A percentile compares a stretch with the other conserved stretches of the same genome.
phyloP scores from a whole-genome alignment of 2,888 invertebrate species.

The Rhamphomyia laevipes region DNA sequence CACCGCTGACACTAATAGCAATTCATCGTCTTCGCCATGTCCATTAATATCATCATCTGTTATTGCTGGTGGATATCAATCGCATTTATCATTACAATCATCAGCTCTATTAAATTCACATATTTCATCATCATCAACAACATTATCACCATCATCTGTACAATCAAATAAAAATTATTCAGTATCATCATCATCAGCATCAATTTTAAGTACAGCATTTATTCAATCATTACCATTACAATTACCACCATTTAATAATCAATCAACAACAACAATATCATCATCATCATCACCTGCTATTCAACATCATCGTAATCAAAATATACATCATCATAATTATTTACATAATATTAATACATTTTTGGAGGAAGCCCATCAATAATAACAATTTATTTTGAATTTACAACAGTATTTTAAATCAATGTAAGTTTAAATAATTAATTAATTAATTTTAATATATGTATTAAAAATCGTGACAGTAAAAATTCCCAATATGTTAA shows the following conservation, averaged over 20 bases:
- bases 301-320: neutral
- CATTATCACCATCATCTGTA: slow-evolving; percentile 27
- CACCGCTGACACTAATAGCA: neutral
- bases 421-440: too few relatives aligned
- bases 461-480: too few relatives aligned
- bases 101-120: neutral
- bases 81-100: neutral
- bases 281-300: neutral
- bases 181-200: slow-evolving; percentile 20
- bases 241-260: slow-evolving; percentile 40
- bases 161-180: slow-evolving; percentile 28
- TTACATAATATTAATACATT: too few relatives aligned
- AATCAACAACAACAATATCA: slow-evolving; percentile 7
- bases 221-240: slow-evolving; percentile 36
- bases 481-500: too few relatives aligned
- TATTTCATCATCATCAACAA: slow-evolving; percentile 18
- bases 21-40: neutral
- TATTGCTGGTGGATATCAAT: neutral
- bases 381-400: too few relatives aligned
- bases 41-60: neutral
- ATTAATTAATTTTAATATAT: too few relatives aligned
- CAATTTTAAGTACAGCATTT: slow-evolving; percentile 24
- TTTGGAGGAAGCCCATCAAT: slow-evolving; percentile 34
- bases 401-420: too few relatives aligned
- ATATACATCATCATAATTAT: neutral